Evolutionary conservation across 2,797 vertebrate genomes (phyloP).

Genomic region (Poecilia wingei): DNA sequence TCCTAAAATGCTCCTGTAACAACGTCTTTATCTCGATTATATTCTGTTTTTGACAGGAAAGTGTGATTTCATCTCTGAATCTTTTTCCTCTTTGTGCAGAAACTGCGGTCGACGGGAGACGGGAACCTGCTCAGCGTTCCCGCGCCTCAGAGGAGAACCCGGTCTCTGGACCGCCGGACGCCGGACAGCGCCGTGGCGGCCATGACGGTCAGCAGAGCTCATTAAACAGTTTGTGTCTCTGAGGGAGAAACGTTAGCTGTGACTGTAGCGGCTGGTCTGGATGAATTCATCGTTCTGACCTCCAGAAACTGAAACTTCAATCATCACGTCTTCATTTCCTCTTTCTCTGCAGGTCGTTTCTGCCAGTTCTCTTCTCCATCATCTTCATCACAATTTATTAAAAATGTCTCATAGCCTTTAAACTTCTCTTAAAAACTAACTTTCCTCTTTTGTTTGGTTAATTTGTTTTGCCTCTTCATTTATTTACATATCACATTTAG

Average conservation of each 20-base stretch:
- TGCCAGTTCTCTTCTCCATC: background rate
- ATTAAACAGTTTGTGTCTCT: background rate
- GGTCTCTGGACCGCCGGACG: slow-evolving; percentile 68
- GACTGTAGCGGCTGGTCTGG: background rate
- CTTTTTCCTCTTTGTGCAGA: slow-evolving; percentile 33
- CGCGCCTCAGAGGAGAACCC: slow-evolving; percentile 56
- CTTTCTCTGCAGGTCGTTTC: background rate
- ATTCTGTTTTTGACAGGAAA: background rate
- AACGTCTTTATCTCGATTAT: slow-evolving; percentile 1
- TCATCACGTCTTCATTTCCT: background rate
- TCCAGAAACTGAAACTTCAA: background rate
- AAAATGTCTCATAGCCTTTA: background rate
- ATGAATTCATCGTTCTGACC: background rate
- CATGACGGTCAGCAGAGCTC: slow-evolving; percentile 64
- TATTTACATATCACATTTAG: too few species aligned
- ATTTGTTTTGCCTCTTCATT: background rate
- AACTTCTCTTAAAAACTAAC: background rate
- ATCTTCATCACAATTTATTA: background rate
- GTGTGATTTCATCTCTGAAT: background rate
- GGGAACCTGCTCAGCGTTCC: slow-evolving; percentile 12
- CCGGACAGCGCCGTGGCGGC: slow-evolving; percentile 41
- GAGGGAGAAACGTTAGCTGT: background rate
- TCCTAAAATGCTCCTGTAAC: background rate
- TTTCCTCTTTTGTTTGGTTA: background rate
- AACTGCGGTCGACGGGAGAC: slow-evolving; percentile 55